Evolutionary conservation across 2,888 invertebrate species (phyloP), one percentile per base, ranked within the genome.

Genomic region (Tyria jacobaeae): DNA sequence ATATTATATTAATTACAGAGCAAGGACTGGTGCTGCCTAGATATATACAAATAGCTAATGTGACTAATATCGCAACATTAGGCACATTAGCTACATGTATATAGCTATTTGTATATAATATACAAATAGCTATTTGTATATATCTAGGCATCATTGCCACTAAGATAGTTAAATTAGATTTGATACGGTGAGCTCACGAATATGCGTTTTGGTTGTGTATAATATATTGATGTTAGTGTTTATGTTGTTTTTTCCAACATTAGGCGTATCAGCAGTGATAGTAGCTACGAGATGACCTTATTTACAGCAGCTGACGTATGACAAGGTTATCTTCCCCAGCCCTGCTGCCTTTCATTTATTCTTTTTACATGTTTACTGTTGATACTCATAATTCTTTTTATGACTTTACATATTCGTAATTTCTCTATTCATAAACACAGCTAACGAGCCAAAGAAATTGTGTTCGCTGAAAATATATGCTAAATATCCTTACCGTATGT

Each of bases 271-370:
- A 75, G 70, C 70, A 75, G 77, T 74, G 79, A 81, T 79, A 80
- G 81, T 80, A 70, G 66, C 71, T 80, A 73, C 68, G 68, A 73
- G 77, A 83, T 83, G 86, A 89, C 89, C 85, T 89, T 89, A 87
- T 88, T 89, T 85, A 84, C 84, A 66, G 78, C 73, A 68, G 70
- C 83, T 80, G 79, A 75, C 82, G 21, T 21, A 75, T 69, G 64
- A 71, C 88, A 89, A 89, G 89, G 89, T 89, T 89, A 89, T 89
- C 89, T 81, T 72, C 66, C 57, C 64, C 67, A 78, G 82, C 81
- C 80, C 81, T 85, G 79, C 64, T 83, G 80, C 78, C 76, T 83
- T 84, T 81, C 79, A 76, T 83, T 84, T 85, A 76, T 71, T 51
- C 69, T 39, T 76, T 78, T 79, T 73, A 49, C 5, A 48, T 25